These are phyloP conservation scores for Aethes cnicana DNA, from an alignment of 2,888 invertebrate genomes.

Conservation along the genomic window DNA sequence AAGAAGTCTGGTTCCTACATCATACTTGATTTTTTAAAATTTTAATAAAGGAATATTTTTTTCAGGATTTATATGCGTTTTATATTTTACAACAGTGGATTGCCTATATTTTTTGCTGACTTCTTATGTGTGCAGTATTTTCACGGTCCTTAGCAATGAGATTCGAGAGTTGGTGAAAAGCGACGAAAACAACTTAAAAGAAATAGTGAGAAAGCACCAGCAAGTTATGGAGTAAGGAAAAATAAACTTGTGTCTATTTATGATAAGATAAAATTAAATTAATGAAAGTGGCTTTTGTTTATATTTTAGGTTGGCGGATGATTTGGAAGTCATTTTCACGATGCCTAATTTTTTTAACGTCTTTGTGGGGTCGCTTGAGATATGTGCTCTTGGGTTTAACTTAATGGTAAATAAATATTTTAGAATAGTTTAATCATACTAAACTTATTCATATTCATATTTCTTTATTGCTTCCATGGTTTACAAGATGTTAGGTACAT, in stretches of 20 bases:
- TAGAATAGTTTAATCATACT: too few species aligned
- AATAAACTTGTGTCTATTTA: not conserved
- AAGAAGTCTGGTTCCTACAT: too few species aligned
- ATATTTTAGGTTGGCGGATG: conserved; percentile 59
- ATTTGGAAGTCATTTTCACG: conserved; percentile 66
- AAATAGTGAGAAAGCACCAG: conserved; percentile 60
- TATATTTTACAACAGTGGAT: conserved; percentile 59
- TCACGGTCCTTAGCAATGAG: conserved; percentile 52
- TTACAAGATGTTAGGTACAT: too few species aligned
- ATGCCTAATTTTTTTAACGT: conserved; percentile 66
- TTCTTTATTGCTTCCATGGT: too few species aligned
- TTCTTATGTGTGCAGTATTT: conserved; percentile 61
- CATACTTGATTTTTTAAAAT: too few species aligned
- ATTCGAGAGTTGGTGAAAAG: conserved; percentile 43
- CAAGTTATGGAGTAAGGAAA: conserved; percentile 59
- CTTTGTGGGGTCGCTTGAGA: conserved; percentile 63
- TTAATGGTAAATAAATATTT: conserved; percentile 66
- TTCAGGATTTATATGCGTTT: conserved; percentile 60
- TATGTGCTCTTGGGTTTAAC: conserved; percentile 71
- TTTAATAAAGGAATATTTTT: too few species aligned
- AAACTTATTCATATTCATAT: too few species aligned
- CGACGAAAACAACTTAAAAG: conserved; percentile 40
- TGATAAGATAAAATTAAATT: too few species aligned
- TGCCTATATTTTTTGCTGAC: conserved; percentile 61
- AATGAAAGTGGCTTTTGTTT: not conserved